These are phyloP conservation scores for Xenentodon cancila DNA, from an alignment of 2,797 vertebrate species.

Conservation along the genomic window DNA sequence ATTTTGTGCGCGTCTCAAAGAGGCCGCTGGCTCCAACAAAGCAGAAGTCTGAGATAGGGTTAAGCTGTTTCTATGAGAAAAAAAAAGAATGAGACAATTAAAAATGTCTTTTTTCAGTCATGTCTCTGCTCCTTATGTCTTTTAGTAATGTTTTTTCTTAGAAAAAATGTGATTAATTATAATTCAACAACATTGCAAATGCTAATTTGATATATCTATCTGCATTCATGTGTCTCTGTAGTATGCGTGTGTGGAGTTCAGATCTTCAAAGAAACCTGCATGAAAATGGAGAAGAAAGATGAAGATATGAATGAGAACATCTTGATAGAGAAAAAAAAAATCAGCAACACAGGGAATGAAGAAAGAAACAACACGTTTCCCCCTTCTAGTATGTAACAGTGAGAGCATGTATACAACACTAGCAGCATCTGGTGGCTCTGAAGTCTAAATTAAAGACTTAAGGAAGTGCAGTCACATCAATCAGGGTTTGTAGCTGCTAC, in stretches of 20 bases:
- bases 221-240: too few relatives aligned
- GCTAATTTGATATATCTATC: too few relatives aligned
- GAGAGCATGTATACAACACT: not conserved
- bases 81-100: too few relatives aligned
- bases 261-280: slow-evolving; percentile 3
- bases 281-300: slow-evolving; percentile 3
- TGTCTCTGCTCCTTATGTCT: too few relatives aligned
- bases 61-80: too few relatives aligned
- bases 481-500: not conserved
- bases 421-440: slow-evolving; percentile 7
- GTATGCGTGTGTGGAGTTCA: not conserved
- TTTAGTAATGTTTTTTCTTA: too few relatives aligned
- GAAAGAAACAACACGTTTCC: not conserved
- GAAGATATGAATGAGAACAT: slow-evolving; percentile 22
- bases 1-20: too few relatives aligned
- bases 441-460: slow-evolving; percentile 13
- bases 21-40: too few relatives aligned
- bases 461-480: not conserved
- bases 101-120: too few relatives aligned
- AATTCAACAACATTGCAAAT: too few relatives aligned
- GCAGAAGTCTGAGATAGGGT: too few relatives aligned
- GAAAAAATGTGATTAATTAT: too few relatives aligned
- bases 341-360: not conserved
- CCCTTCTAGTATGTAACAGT: not conserved
- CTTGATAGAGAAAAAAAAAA: not conserved